These are phyloP conservation scores for Eupithecia centaureata DNA, from an alignment of 2,888 invertebrate genomes.

Conservation along the genomic window DNA sequence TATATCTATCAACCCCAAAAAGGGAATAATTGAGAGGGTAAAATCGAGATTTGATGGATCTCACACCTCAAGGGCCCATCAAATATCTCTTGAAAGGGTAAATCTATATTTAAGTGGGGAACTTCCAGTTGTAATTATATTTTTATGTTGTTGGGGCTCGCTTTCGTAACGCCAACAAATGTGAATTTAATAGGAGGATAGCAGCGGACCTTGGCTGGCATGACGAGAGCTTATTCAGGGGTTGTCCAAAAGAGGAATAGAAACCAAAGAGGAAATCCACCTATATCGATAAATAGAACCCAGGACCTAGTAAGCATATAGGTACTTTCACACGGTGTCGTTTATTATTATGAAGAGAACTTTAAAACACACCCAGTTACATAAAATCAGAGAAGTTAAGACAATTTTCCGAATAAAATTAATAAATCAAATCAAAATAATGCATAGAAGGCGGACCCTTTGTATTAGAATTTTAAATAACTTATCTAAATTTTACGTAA, in stretches of 20 bases:
- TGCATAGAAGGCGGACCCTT: too few relatives aligned
- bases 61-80: conserved; percentile 74
- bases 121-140: conserved; percentile 78
- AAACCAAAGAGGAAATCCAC: too few relatives aligned
- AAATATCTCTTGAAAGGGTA: conserved; percentile 78
- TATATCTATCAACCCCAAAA: conserved; percentile 60
- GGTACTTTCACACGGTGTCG: too few relatives aligned
- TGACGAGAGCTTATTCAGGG: conserved; percentile 56
- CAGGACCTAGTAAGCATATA: too few relatives aligned
- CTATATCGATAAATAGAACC: too few relatives aligned
- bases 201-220: conserved; percentile 37
- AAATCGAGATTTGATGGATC: conserved; percentile 81
- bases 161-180: conserved; percentile 59
- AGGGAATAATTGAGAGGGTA: conserved; percentile 75
- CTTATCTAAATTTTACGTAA: too few relatives aligned
- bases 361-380: too few relatives aligned
- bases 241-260: neutral
- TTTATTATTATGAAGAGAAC: too few relatives aligned
- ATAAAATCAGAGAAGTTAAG: too few relatives aligned
- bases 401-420: too few relatives aligned
- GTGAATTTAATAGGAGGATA: conserved; percentile 70
- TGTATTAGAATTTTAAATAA: too few relatives aligned
- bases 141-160: conserved; percentile 73
- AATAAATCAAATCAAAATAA: too few relatives aligned
- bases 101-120: conserved; percentile 81